Percentiles rank a stretch among this genome's conserved stretches.
These are phyloP conservation scores for Malaclemys terrapin DNA, from an alignment of 2,113 vertebrate species.

Conservation along the genomic window DNA sequence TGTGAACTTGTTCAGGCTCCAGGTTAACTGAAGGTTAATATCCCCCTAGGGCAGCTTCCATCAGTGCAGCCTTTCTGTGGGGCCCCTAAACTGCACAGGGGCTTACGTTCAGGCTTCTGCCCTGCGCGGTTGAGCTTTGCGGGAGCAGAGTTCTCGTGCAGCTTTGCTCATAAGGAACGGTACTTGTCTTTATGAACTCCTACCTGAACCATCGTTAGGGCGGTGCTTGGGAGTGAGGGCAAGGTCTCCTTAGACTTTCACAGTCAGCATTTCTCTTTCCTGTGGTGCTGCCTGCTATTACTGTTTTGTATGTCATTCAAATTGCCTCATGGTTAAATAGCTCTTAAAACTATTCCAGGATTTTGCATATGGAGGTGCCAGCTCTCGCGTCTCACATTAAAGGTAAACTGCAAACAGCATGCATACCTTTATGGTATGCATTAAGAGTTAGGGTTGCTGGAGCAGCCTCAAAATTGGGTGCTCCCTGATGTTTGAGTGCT, in stretches of 20 bases:
- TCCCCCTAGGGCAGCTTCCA: not conserved
- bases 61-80: not conserved
- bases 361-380: not conserved
- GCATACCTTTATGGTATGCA: not conserved
- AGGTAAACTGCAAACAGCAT: not conserved
- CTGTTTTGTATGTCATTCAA: no score
- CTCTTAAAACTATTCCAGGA: no score
- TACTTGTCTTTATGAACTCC: not conserved
- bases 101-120: not conserved
- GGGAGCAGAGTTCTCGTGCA: accelerated
- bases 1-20: accelerated
- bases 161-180: not conserved
- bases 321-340: no score
- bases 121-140: accelerated
- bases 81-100: not conserved
- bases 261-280: no score
- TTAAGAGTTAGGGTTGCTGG: not conserved
- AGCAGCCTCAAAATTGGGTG: not conserved
- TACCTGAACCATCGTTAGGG: not conserved
- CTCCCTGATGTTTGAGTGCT: not conserved
- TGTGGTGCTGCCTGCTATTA: no score
- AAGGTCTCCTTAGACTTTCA: no score
- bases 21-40: not conserved
- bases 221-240: no score
- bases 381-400: accelerated